Conservation (phyloP, 2,797 vertebrate genomes). For the Platyrinchus mystaceus region DNA sequence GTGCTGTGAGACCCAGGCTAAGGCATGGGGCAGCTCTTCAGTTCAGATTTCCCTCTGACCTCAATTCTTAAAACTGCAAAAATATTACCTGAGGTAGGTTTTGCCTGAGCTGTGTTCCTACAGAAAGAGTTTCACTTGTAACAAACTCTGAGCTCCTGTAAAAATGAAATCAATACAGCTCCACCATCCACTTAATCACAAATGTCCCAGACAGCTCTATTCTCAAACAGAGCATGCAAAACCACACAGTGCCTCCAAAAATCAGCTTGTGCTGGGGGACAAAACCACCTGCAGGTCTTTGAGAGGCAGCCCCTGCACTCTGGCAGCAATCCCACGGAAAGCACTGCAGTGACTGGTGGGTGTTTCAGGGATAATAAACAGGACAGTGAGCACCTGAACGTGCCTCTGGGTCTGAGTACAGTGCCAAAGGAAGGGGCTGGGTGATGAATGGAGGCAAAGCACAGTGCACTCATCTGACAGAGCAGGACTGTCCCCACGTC, state of each 20-base stretch:
- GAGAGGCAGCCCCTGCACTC: neutral
- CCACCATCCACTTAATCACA: neutral
- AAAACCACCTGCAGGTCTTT: neutral
- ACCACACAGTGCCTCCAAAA: neutral
- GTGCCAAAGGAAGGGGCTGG: neutral
- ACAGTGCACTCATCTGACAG: neutral
- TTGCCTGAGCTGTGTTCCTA: neutral
- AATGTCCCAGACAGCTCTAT: neutral
- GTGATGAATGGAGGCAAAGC: neutral
- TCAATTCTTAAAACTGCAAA: neutral
- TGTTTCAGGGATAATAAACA: neutral
- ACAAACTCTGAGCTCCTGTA: neutral
- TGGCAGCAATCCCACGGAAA: neutral
- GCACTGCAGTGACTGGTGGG: neutral
- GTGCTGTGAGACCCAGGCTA: neutral
- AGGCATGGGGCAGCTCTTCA: neutral
- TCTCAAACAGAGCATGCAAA: neutral
- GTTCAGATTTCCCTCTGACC: neutral
- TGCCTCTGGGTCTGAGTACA: neutral
- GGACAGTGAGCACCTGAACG: neutral
- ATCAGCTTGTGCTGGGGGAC: neutral
- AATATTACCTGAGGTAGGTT: neutral
- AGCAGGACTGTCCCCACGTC: neutral
- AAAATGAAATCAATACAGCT: neutral
- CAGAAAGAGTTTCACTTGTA: neutral